Percentiles rank a stretch among this genome's conserved stretches.
phyloP scores from a whole-genome alignment of 1,140 invertebrate genomes.

The Polyergus mexicanus region DNA sequence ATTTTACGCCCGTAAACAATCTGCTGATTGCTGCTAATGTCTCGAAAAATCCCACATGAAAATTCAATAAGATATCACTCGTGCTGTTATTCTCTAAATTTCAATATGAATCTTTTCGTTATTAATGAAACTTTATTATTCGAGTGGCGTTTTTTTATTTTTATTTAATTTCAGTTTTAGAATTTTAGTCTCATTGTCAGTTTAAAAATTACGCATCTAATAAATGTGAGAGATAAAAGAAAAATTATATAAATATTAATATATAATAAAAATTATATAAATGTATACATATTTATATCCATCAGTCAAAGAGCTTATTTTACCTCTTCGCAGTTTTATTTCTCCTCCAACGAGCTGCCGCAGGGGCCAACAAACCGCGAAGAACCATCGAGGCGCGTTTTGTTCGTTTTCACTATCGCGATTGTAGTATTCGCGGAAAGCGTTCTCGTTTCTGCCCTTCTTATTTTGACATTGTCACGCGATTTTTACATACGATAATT shows the following conservation, averaged over 20 bases:
- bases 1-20: neutral
- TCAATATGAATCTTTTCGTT: neutral
- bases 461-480: conserved; percentile 44
- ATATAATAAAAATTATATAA: neutral
- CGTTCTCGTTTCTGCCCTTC: conserved; percentile 6
- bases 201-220: neutral
- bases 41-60: neutral
- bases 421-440: conserved; percentile 40
- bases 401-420: conserved; percentile 27
- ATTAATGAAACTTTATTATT: conserved; percentile 18
- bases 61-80: neutral
- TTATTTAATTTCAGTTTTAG: conserved; percentile 1
- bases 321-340: conserved; percentile 74
- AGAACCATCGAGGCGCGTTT: conserved; percentile 71
- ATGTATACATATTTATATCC: conserved; percentile 13
- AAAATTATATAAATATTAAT: neutral
- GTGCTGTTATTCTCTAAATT: neutral
- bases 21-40: neutral
- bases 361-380: conserved; percentile 71
- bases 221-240: neutral
- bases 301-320: conserved; percentile 38
- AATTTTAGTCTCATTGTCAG: neutral
- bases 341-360: conserved; percentile 73
- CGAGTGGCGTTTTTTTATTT: neutral
- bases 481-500: conserved; percentile 23